Evolutionary conservation across 35 echinoderm and acorn worm genomes (phyloP), one percentile per base, ranked within the genome.

Genomic region (Apostichopus parvimensis): DNA sequence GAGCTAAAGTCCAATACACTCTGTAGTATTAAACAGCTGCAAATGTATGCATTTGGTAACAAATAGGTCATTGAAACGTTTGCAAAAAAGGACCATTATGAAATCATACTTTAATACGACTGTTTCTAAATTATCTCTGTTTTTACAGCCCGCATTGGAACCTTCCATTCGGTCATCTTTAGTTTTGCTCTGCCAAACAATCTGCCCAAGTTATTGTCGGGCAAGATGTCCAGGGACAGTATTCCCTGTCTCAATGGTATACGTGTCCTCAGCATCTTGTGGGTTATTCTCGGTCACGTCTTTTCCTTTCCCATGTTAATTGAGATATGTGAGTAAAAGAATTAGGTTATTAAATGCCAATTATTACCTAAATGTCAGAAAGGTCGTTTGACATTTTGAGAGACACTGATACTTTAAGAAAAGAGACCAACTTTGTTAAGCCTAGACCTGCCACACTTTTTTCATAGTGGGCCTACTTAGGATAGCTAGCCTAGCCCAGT

Each of bases 211-310:
- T 54, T 82, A 5, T 11, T 82, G 25, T 82, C 79, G n/a, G 79
- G 79, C 7, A 82, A 82, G 3, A 6, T 55, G 79, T 56, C 79
- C 4, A 82, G 54, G 52, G 83, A 93, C n/a, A 57, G 12, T 56
- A 93, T 93, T 53, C 78, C 71, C 5, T 93, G 82, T 88, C 65
- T 94, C 0, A 79, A 94, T 87, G 93, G 93, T 60, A 90, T 94
- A 4, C 78, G 93, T 25, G 87, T 94, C 4, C 52, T 94, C 61
- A 94, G 93, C 56, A 94, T 94, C 68, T 53, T 91, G 1, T 94
- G 93, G 93, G 80, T 94, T 26, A 94, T 94, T 17, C 72, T 94
- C 6, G 87, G 93, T 9, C 93, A 94, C n/a, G 83, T 88, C 3
- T 86, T 87, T 78, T 20, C 14, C 13, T 93, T 87, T 53, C 12